phyloP scores from a whole-genome alignment of 2,888 invertebrate genomes.

The Lepetodrilus schrolli region DNA sequence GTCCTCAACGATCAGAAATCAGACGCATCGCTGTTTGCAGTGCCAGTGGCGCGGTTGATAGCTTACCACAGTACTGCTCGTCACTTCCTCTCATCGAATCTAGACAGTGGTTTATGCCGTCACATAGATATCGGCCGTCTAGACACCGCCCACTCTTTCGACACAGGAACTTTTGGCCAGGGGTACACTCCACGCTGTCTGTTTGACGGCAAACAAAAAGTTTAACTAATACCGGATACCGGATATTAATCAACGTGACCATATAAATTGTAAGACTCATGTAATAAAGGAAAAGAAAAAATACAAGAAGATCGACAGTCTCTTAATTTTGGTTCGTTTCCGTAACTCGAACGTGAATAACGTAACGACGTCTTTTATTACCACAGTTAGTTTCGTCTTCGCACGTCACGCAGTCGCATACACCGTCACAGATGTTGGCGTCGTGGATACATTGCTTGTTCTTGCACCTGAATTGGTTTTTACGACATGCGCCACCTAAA shows the following conservation, averaged over 20 bases:
- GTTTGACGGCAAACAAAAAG: no score
- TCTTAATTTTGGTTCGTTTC: no score
- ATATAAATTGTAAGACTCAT: no score
- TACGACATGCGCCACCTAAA: slow-evolving; percentile 54
- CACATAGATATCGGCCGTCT: slow-evolving; percentile 74
- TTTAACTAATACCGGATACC: no score
- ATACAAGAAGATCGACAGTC: no score
- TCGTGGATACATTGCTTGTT: slow-evolving; percentile 76
- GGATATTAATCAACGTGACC: no score
- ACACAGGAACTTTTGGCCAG: slow-evolving; percentile 52
- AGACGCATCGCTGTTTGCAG: background rate
- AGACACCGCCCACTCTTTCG: slow-evolving; percentile 71
- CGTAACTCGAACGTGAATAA: no score
- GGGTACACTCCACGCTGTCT: slow-evolving; percentile 44
- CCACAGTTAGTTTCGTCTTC: slow-evolving; percentile 76
- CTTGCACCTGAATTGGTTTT: slow-evolving; percentile 73
- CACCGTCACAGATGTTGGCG: slow-evolving; percentile 76
- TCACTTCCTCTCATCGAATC: slow-evolving; percentile 72
- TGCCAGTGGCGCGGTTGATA: no score
- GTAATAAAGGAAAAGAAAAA: background rate
- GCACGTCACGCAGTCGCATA: slow-evolving; percentile 76
- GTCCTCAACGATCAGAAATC: no score
- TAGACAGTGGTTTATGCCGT: slow-evolving; percentile 75
- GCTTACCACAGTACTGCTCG: slow-evolving; percentile 73
- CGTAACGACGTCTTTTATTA: no score